Conservation (phyloP, 2,113 vertebrate species). For the Muntiacus muntjak region DNA sequence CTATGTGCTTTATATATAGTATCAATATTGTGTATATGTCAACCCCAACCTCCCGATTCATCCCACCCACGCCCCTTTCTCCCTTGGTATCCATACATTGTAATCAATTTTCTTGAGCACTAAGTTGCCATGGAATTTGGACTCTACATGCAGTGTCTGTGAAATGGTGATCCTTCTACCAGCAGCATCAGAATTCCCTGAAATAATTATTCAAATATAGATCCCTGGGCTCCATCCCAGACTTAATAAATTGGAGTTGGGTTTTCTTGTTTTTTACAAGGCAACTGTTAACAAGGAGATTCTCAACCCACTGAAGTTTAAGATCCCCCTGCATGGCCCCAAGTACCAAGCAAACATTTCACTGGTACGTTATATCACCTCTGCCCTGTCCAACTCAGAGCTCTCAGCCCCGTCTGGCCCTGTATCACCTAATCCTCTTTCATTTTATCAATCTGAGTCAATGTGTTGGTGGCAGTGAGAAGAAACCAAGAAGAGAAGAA, state of each 20-base stretch:
- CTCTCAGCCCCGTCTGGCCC: neutral
- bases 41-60: neutral
- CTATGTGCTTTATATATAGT: neutral
- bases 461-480: neutral
- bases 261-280: neutral
- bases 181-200: neutral
- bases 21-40: neutral
- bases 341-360: neutral
- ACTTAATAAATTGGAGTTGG: neutral
- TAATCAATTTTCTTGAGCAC: neutral
- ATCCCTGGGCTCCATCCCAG: neutral
- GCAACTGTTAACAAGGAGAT: neutral
- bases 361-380: no score
- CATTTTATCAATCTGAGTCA: neutral
- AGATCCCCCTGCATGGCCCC: neutral
- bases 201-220: neutral
- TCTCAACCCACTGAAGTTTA: neutral
- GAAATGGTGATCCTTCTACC: neutral
- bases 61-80: neutral
- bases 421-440: neutral
- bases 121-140: neutral
- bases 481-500: slow-evolving; percentile 4
- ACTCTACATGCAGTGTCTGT: neutral
- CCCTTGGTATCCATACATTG: neutral
- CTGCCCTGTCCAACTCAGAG: neutral